phyloP scores from a whole-genome alignment of 2,888 invertebrate genomes.

The Listrodromus nycthemerus region DNA sequence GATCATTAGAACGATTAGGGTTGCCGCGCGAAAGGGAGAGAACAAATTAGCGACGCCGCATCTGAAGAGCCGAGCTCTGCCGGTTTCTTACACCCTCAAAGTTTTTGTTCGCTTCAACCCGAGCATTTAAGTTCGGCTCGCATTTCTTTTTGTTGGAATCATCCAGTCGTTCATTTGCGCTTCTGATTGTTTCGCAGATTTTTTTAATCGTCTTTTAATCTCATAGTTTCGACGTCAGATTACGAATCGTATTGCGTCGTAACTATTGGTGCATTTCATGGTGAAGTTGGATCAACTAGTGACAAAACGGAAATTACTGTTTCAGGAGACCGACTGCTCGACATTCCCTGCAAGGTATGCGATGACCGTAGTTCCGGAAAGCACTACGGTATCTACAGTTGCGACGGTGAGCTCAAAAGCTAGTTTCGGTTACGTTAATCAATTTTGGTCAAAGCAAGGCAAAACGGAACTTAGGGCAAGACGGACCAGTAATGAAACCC shows the following conservation, averaged over 20 bases:
- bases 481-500: neutral
- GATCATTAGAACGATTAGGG: conserved; percentile 84
- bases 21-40: conserved; percentile 80
- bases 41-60: conserved; percentile 79
- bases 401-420: conserved; percentile 91
- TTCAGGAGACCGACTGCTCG: conserved; percentile 97
- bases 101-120: conserved; percentile 48
- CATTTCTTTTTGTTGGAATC: conserved; percentile 33
- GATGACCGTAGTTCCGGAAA: conserved; percentile 99
- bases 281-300: conserved; percentile 11
- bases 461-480: neutral
- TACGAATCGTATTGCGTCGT: conserved; percentile 1
- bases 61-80: conserved; percentile 38
- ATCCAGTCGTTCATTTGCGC: conserved; percentile 13
- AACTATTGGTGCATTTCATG: conserved; percentile 35
- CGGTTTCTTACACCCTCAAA: conserved; percentile 59
- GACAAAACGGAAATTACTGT: conserved; percentile 14
- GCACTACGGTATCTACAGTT: conserved; percentile 99
- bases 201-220: conserved; percentile 13
- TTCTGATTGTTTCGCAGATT: conserved; percentile 28
- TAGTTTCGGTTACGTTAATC: neutral
- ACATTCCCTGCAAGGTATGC: conserved; percentile 99
- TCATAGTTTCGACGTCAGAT: conserved; percentile 18
- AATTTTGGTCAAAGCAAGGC: neutral
- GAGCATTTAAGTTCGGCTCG: conserved; percentile 50